A percentile compares a stretch with the other conserved stretches of the same genome.
Evolutionary conservation across 2,888 invertebrate species (phyloP).

Genomic region (Rhagonycha lutea): DNA sequence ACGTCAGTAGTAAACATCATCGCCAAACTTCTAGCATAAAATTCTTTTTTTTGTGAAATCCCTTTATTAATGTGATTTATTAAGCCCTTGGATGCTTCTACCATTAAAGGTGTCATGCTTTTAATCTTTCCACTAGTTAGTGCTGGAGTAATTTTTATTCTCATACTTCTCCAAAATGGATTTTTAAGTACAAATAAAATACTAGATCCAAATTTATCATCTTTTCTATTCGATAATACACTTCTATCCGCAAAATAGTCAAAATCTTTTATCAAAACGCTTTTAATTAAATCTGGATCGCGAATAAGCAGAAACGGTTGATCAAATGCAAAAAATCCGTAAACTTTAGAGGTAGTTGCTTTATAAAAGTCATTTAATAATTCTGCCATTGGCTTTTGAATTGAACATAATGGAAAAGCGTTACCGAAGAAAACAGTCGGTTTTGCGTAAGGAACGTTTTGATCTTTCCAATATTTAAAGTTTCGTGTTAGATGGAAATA

Average conservation of each 20-base stretch:
- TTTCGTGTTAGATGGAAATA: constrained; percentile 39
- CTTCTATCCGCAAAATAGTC: constrained; percentile 55
- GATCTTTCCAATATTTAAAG: constrained; percentile 49
- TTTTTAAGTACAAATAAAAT: constrained; percentile 54
- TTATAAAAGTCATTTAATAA: constrained; percentile 41
- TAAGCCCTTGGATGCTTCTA: constrained; percentile 47
- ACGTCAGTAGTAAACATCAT: constrained; percentile 55
- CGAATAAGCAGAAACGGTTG: constrained; percentile 53
- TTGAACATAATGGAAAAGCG: constrained; percentile 42
- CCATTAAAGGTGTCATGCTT: constrained; percentile 55
- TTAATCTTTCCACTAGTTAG: constrained; percentile 59
- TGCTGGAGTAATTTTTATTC: constrained; percentile 57
- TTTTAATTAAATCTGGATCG: constrained; percentile 55
- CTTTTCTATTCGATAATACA: constrained; percentile 50
- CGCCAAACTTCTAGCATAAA: constrained; percentile 46
- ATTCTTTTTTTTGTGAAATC: constrained; percentile 38
- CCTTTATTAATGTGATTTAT: constrained; percentile 48
- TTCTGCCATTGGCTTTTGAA: constrained; percentile 41
- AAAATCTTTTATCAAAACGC: constrained; percentile 54
- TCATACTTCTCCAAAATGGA: constrained; percentile 57
- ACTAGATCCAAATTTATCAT: constrained; percentile 51
- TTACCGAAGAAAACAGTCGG: constrained; percentile 49
- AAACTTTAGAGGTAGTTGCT: constrained; percentile 38
- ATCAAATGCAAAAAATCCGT: constrained; percentile 55
- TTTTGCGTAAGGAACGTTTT: constrained; percentile 44